These are phyloP conservation scores for Emydoidea blandingii DNA, from an alignment of 2,797 vertebrate species.

Conservation along the genomic window DNA sequence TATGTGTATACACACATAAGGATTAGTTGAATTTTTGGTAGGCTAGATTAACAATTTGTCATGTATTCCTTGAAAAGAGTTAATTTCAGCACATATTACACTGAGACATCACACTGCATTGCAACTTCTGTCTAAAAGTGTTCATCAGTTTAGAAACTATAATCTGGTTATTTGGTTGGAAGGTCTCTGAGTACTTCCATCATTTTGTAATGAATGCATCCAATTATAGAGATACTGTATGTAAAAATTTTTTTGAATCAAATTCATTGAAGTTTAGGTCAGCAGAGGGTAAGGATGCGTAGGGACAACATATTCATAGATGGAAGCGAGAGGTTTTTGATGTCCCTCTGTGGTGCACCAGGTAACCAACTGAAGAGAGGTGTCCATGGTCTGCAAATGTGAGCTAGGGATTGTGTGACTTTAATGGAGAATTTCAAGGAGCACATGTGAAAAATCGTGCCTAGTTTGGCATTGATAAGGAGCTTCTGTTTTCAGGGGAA, in stretches of 20 bases:
- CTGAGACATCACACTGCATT: neutral
- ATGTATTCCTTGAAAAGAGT: neutral
- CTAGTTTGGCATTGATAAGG: neutral
- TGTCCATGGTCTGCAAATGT: neutral
- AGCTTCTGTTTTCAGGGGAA: neutral
- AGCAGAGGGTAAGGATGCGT: neutral
- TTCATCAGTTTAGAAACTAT: neutral
- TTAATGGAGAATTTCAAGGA: neutral
- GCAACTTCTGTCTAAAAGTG: neutral
- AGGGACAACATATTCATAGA: neutral
- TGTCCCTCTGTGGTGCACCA: neutral
- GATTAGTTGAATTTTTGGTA: neutral
- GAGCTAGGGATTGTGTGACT: rapidly evolving
- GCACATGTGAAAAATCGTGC: rapidly evolving
- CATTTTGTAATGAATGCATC: neutral
- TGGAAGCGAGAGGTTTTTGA: neutral
- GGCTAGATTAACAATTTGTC: neutral
- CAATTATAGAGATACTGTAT: neutral
- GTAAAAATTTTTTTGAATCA: neutral
- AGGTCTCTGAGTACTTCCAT: neutral
- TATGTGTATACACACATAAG: no score
- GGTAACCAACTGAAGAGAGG: neutral
- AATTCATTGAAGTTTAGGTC: neutral
- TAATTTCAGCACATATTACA: neutral
- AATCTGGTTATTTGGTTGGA: neutral